These are phyloP conservation scores for Pseudocheirus occidentalis DNA, from an alignment of 2,797 vertebrate genomes.

Conservation along the genomic window DNA sequence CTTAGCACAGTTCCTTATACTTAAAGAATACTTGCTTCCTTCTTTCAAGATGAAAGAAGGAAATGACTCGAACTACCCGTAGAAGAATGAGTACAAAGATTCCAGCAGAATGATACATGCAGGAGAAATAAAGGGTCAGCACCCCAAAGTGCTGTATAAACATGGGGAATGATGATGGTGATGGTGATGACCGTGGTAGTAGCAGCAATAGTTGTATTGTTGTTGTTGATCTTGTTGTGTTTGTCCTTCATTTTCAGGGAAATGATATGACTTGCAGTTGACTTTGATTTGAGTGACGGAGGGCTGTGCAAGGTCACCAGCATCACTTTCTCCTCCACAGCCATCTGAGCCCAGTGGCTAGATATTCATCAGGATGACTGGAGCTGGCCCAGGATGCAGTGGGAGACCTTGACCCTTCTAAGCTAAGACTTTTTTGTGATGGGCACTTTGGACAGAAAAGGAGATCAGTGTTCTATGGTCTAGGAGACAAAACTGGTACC, in stretches of 20 bases:
- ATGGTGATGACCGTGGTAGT: neutral
- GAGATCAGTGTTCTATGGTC: neutral
- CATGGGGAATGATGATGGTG: neutral
- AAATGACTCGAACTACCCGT: neutral
- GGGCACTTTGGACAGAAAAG: constrained; percentile 17
- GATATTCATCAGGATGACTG: no score
- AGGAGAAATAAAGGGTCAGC: neutral
- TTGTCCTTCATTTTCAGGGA: no score
- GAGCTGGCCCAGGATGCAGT: no score
- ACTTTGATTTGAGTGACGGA: no score
- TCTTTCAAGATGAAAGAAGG: neutral
- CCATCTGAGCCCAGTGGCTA: no score
- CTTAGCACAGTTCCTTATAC: neutral
- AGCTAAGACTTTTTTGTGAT: neutral
- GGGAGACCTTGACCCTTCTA: no score
- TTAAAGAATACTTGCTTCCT: neutral
- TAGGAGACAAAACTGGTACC: neutral
- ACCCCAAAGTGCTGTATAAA: neutral
- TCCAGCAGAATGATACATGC: neutral
- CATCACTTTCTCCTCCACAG: no score
- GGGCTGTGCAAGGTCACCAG: no score
- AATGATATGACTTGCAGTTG: no score
- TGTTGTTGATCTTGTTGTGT: neutral
- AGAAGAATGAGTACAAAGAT: neutral
- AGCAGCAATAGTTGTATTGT: neutral